Evolutionary conservation across 2,797 vertebrate species (phyloP).

Genomic region (Prionace glauca): DNA sequence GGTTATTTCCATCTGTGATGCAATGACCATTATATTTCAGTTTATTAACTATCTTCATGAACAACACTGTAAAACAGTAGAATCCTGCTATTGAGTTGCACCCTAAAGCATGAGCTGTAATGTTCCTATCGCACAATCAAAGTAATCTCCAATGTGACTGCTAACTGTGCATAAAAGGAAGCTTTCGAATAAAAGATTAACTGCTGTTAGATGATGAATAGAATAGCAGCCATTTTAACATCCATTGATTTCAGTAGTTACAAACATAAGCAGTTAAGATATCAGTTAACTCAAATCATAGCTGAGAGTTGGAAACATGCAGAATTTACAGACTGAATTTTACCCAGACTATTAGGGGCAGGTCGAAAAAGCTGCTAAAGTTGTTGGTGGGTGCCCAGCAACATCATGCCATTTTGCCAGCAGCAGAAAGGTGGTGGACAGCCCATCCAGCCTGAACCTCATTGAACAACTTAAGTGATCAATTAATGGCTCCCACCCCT

Average conservation of each 20-base stretch:
- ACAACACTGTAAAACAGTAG: background rate
- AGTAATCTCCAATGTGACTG: background rate
- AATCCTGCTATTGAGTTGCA: background rate
- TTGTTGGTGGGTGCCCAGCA: too few species aligned
- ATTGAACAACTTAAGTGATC: too few species aligned
- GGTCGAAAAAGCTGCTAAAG: too few species aligned
- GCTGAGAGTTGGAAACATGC: background rate
- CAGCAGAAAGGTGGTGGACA: too few species aligned
- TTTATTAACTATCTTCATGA: background rate
- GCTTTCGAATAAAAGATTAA: background rate
- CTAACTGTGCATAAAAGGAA: background rate
- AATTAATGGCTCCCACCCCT: too few species aligned
- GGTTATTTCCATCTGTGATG: background rate
- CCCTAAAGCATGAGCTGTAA: background rate
- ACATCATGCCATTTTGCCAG: too few species aligned
- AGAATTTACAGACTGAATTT: background rate
- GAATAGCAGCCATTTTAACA: background rate
- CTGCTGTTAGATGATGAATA: background rate
- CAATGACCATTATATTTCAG: background rate
- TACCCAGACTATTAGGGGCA: too few species aligned
- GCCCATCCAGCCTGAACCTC: too few species aligned
- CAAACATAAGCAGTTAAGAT: background rate
- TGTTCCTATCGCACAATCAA: background rate
- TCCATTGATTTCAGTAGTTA: background rate
- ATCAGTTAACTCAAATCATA: background rate